Base-by-base conservation (phyloP, 2,888 invertebrate species). In the Coleophora flavipennella region DNA sequence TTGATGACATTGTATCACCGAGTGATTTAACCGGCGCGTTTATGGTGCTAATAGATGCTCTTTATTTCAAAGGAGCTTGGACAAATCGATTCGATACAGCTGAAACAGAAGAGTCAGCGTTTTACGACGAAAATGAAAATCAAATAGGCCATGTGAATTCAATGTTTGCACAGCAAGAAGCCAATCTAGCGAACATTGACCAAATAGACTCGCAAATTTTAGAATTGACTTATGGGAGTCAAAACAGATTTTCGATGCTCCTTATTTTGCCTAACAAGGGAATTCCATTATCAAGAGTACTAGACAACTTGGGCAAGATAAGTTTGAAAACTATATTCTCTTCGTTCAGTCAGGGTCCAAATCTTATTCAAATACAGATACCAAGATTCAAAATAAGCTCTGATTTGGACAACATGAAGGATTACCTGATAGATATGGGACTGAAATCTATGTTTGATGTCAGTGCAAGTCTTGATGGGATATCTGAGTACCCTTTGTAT, bases 311-410 rank as follows among this genome's bases (percentile, higher is more conserved):
- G n/a, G 68, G 72, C 9, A 55, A 47, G 0, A 55, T 85, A 10
- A 84, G 85, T 40, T 59, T 87, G 48, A 60, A 62, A 0, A 68
- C 78, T 0, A 69, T 91, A 26, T 73, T 88, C 28, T 55, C 67
- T 2, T 56, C 68, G 6, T 71, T 89, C 27, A n/a, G n/a, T n/a
- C 20, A 20, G 3, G 3, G 20, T 20, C 20, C 20, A 6, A 20
- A 6, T 6, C 20, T 20, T 20, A 54, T 60, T 0, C 57, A 59
- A 12, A 85, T 90, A 0, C 79, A 85, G 49, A 50, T 91, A 31
- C 91, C 91, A 0, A 80, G 83, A 49, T 91, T 91, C 53, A 84
- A 78, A 40, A 77, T 88, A 3, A 61, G 76, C 1, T 87, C 90
- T 0, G 73, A 80, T 12, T 51, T 79, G 13, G 68, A 64, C 36